phyloP scores from a whole-genome alignment of 2,888 invertebrate genomes.

The Ophion slaviceki region DNA sequence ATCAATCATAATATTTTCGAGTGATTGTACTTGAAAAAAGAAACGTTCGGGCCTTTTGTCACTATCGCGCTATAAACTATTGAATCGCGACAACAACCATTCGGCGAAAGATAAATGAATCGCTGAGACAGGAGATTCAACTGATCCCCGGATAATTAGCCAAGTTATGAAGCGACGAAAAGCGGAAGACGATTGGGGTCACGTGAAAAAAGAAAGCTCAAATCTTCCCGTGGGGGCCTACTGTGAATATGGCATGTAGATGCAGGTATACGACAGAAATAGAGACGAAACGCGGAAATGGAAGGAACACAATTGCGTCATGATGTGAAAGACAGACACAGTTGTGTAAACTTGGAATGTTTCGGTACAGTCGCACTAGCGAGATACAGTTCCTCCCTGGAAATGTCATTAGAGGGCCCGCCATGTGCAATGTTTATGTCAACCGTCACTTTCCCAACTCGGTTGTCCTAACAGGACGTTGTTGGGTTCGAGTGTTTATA shows the following conservation, averaged over 20 bases:
- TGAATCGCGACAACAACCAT: neutral
- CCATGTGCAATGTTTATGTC: constrained; percentile 39
- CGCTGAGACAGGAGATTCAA: neutral
- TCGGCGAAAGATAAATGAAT: neutral
- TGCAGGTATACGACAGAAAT: constrained; percentile 48
- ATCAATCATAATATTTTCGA: too few species aligned
- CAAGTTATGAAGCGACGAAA: constrained; percentile 17
- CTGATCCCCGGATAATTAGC: constrained; percentile 13
- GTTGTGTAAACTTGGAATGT: constrained; percentile 62
- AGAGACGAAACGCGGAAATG: constrained; percentile 29
- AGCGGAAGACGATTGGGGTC: constrained; percentile 27
- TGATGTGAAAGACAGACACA: constrained; percentile 55
- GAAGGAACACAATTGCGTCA: constrained; percentile 54
- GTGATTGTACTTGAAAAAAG: neutral
- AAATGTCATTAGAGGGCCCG: constrained; percentile 53
- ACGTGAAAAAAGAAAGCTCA: constrained; percentile 2
- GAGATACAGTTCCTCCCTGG: constrained; percentile 43
- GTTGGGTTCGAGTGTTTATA: neutral
- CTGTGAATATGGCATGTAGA: constrained; percentile 9
- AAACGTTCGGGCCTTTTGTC: neutral
- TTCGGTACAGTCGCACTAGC: constrained; percentile 30
- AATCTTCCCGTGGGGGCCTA: neutral
- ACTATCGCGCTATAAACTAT: neutral
- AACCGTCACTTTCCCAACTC: constrained; percentile 49
- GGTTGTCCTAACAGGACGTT: constrained; percentile 18